Evolutionary conservation across 2,797 vertebrate species (phyloP).

Genomic region (Sarcophilus harrisii): DNA sequence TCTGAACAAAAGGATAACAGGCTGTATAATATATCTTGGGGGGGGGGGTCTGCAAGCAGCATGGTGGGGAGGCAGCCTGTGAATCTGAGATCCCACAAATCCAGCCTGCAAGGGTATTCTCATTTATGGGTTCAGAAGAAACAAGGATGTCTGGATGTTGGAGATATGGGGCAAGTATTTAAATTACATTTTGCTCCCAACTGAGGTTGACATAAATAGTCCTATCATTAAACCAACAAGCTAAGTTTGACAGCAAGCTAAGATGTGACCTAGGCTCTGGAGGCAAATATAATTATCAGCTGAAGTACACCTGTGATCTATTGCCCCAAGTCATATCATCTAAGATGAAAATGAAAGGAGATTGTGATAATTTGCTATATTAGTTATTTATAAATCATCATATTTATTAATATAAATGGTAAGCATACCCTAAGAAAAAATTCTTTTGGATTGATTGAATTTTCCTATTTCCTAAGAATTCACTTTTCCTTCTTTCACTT

Average conservation of each 20-base stretch:
- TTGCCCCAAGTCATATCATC: neutral
- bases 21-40: neutral
- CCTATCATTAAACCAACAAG: conserved; percentile 27
- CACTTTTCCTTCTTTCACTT: neutral
- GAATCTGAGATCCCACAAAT: neutral
- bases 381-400: neutral
- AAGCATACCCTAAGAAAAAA: neutral
- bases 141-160: conserved; percentile 31
- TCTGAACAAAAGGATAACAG: neutral
- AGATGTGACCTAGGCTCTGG: conserved; percentile 32
- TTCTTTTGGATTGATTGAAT: neutral
- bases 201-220: conserved; percentile 14
- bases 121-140: conserved; percentile 39
- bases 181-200: conserved; percentile 17
- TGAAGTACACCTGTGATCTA: neutral
- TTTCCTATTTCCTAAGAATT: neutral
- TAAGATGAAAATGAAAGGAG: neutral
- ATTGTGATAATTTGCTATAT: neutral
- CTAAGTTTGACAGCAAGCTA: conserved; percentile 12
- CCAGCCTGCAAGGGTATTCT: conserved; percentile 4
- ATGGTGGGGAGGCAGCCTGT: neutral
- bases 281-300: neutral
- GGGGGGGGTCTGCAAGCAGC: neutral
- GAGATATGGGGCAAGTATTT: conserved; percentile 42
- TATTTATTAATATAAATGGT: neutral